phyloP scores from a whole-genome alignment of 2,797 vertebrate species.

The Etheostoma perlongum region DNA sequence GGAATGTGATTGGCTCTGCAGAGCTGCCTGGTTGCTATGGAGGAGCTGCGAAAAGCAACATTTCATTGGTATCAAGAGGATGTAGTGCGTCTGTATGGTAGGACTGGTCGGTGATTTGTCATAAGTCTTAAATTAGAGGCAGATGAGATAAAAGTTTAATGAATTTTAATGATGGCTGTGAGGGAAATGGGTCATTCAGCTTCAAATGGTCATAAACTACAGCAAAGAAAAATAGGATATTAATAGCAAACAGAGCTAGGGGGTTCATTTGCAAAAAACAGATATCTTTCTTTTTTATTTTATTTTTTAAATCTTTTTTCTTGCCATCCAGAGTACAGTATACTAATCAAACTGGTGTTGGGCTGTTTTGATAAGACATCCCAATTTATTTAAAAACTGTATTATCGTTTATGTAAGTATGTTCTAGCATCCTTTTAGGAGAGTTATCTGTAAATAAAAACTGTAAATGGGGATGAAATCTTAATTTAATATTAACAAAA shows the following conservation, averaged over 20 bases:
- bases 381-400: too few relatives aligned
- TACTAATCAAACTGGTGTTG: too few relatives aligned
- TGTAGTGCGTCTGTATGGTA: slow-evolving; percentile 39
- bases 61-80: slow-evolving; percentile 49
- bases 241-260: slow-evolving; percentile 27
- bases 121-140: slow-evolving; percentile 74
- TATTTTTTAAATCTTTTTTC: too few relatives aligned
- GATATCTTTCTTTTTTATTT: neutral
- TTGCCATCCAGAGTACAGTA: too few relatives aligned
- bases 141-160: slow-evolving; percentile 75
- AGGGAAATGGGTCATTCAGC: slow-evolving; percentile 66
- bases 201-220: slow-evolving; percentile 32
- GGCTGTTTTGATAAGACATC: too few relatives aligned
- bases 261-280: neutral
- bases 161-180: slow-evolving; percentile 62
- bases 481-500: neutral
- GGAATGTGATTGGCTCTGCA: slow-evolving; percentile 62
- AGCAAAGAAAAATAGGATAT: slow-evolving; percentile 35
- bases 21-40: slow-evolving; percentile 68
- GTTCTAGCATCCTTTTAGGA: too few relatives aligned
- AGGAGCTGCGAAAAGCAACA: slow-evolving; percentile 21
- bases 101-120: slow-evolving; percentile 64
- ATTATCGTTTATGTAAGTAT: too few relatives aligned
- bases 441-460: too few relatives aligned
- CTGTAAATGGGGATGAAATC: neutral